Evolutionary conservation across 2,888 invertebrate species (phyloP).

Genomic region (Monoplex corrugatus): DNA sequence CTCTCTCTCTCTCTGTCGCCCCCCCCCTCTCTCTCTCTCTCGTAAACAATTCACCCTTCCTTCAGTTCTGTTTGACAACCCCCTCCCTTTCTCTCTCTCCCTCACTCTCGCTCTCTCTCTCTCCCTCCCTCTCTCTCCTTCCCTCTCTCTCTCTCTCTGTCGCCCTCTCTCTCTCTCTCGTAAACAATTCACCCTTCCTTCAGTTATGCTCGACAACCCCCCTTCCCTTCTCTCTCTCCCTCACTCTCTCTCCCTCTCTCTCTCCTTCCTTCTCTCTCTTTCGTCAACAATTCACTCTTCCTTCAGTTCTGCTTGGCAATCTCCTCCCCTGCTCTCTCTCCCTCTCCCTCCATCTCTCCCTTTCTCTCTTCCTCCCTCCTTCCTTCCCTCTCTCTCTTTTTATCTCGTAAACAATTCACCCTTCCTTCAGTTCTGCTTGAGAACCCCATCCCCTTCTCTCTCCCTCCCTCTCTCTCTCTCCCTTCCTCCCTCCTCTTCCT

Average conservation of each 20-base stretch:
- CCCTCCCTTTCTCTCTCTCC: neutral
- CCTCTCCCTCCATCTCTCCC: neutral
- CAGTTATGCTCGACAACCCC: too few relatives aligned
- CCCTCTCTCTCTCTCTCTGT: neutral
- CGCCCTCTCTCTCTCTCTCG: neutral
- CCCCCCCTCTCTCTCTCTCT: neutral
- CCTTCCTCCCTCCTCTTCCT: neutral
- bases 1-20: too few relatives aligned
- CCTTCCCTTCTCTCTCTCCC: neutral
- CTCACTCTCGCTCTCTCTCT: neutral
- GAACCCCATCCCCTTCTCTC: neutral
- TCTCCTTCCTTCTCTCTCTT: neutral
- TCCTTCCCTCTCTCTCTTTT: slow-evolving; percentile 22
- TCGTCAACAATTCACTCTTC: neutral
- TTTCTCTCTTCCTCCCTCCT: neutral
- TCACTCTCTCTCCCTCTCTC: neutral
- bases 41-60: neutral
- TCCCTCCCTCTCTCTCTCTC: neutral
- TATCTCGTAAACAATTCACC: too few relatives aligned
- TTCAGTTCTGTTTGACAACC: neutral
- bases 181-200: neutral
- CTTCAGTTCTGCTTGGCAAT: too few relatives aligned
- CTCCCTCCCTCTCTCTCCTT: too few relatives aligned
- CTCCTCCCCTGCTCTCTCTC: too few relatives aligned
- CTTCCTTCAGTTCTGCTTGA: too few relatives aligned